A percentile compares a stretch with the other conserved stretches of the same genome.
phyloP scores from a whole-genome alignment of 2,113 vertebrate genomes.

The Pyrgilauda ruficollis region DNA sequence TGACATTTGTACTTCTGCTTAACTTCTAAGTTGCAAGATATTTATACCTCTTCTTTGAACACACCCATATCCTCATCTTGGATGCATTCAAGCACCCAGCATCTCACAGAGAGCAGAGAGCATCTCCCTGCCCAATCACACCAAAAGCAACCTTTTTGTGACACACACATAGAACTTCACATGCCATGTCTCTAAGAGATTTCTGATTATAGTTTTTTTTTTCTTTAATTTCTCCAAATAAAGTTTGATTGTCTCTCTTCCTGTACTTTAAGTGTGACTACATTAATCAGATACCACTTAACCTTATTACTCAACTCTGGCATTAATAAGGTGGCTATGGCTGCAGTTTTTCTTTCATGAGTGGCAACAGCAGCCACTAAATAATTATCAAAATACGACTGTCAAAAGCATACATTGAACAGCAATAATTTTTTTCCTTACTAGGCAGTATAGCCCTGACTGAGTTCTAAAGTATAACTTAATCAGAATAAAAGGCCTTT shows the following conservation, averaged over 20 bases:
- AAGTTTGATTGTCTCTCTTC: not conserved
- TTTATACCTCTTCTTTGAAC: not conserved
- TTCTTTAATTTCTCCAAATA: not conserved
- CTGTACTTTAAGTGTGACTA: not conserved
- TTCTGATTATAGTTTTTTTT: not conserved
- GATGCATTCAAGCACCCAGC: no score
- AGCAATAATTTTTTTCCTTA: not conserved
- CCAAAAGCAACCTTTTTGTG: not conserved
- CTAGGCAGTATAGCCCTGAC: not conserved
- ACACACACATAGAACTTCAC: rapidly evolving
- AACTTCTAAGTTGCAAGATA: not conserved
- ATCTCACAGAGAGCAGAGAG: not conserved
- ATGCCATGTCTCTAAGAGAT: not conserved
- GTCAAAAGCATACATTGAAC: not conserved
- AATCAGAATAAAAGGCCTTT: not conserved
- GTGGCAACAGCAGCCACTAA: not conserved
- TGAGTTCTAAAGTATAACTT: not conserved
- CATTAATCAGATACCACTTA: not conserved
- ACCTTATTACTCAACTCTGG: not conserved
- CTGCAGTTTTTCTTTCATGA: not conserved
- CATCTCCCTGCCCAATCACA: not conserved
- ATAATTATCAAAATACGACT: not conserved
- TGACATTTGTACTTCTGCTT: not conserved
- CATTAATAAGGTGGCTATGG: not conserved
- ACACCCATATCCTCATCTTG: not conserved